Base-by-base conservation (phyloP, 2,888 invertebrate genomes). In the Cataglyphis livida region DNA sequence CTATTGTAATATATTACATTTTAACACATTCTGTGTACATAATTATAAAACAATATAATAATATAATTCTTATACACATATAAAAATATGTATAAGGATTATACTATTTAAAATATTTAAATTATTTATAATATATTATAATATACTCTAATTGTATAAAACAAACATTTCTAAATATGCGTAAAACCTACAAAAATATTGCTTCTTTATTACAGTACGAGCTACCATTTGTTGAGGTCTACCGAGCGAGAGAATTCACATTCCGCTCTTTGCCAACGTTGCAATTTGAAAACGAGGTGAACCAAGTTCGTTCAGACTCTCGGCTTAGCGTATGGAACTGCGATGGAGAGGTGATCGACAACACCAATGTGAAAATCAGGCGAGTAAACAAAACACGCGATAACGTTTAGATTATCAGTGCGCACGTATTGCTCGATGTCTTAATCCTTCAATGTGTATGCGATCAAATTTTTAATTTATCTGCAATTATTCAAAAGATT, bases 241-340 rank as follows among this genome's bases (percentile, higher is more conserved):
- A 97, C 94, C 96, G 97, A 87, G 97, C 97, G 3, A 96, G 96
- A 84, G 97, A 97, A 93, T 97, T 97, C 92, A 95, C 95, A 90
- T 97, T 97, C 93, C 96, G 96, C 66, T 96, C 97, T 10, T 91
- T 95, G 48, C 91, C 93, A 9, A 83, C 87, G 18, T 48, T 89
- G 82, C 91, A 88, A 51, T 79, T 90, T 38, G 90, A 90, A 59
- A 89, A 84, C 78, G 92, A 91, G 70, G 88, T 91, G 73, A 90
- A 86, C 71, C 83, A 94, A 28, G 93, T 94, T 44, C 91, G 91
- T 35, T 85, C 91, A 83, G 89, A 89, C 66, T 92, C 94, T 44
- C 90, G 91, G 51, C 89, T 94, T 59, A 97, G 97, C 90, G 96
- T 96, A 57, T 98, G 98, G 98, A 98, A 98, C 93, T 97, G 97